phyloP scores from a whole-genome alignment of 2,797 vertebrate species.

The Pipistrellus kuhlii region DNA sequence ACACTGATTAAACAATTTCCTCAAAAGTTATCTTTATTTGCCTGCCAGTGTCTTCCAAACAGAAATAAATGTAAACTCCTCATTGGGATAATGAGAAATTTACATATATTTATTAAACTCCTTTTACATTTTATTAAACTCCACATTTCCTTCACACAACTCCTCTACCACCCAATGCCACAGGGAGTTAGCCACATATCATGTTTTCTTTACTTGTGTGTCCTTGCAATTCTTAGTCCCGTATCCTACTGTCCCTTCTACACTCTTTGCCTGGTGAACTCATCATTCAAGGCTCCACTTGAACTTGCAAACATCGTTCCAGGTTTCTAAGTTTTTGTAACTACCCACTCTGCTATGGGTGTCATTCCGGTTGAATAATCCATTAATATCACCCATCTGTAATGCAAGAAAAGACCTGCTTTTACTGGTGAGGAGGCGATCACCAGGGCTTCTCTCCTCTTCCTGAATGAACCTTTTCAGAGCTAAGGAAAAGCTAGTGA shows the following conservation, averaged over 20 bases:
- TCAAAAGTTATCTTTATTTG: background rate
- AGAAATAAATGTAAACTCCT: background rate
- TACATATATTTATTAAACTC: too few species aligned
- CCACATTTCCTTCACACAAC: background rate
- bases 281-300: background rate
- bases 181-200: background rate
- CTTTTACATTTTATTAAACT: too few species aligned
- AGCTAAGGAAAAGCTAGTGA: background rate
- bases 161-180: rapidly evolving
- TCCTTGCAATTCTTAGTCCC: background rate
- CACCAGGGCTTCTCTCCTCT: background rate
- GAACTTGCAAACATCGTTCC: background rate
- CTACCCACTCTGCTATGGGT: background rate
- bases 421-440: background rate
- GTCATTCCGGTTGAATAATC: background rate
- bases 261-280: background rate
- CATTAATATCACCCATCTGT: background rate
- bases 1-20: background rate
- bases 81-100: background rate
- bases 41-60: background rate
- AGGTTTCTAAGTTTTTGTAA: background rate
- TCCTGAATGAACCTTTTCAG: background rate
- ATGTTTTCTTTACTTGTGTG: background rate
- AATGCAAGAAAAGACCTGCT: background rate
- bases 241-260: background rate